Conservation (phyloP, 2,113 vertebrate species). For the Naja naja region DNA sequence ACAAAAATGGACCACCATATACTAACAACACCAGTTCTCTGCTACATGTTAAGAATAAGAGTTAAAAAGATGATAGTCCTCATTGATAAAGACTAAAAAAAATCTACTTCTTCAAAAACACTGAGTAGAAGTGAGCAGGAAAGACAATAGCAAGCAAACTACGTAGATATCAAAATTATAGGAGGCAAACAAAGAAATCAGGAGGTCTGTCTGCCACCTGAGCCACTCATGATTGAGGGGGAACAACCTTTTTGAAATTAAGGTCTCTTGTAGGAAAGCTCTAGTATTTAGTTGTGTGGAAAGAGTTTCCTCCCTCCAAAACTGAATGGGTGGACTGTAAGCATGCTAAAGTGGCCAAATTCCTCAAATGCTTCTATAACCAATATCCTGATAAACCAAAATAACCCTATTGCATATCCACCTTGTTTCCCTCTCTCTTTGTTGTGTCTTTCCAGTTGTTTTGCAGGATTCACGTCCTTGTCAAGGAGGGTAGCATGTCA, state of each 20-base stretch:
- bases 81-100: neutral
- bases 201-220: neutral
- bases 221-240: neutral
- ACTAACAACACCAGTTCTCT: neutral
- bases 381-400: neutral
- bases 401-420: neutral
- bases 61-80: neutral
- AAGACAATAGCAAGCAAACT: neutral
- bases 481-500: neutral
- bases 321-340: neutral
- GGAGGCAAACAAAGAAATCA: neutral
- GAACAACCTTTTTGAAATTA: neutral
- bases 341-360: neutral
- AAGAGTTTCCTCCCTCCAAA: neutral
- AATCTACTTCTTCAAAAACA: neutral
- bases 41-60: neutral
- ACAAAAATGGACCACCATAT: neutral
- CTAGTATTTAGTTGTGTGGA: neutral
- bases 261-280: neutral
- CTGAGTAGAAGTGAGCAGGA: neutral
- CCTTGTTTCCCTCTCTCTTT: neutral
- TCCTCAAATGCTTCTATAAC: neutral
- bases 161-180: neutral
- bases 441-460: neutral
- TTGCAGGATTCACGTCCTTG: neutral